Evolutionary conservation across 1,140 invertebrate genomes (phyloP), one percentile per base, ranked within the genome.

Genomic region (Drosophila arawakana): DNA sequence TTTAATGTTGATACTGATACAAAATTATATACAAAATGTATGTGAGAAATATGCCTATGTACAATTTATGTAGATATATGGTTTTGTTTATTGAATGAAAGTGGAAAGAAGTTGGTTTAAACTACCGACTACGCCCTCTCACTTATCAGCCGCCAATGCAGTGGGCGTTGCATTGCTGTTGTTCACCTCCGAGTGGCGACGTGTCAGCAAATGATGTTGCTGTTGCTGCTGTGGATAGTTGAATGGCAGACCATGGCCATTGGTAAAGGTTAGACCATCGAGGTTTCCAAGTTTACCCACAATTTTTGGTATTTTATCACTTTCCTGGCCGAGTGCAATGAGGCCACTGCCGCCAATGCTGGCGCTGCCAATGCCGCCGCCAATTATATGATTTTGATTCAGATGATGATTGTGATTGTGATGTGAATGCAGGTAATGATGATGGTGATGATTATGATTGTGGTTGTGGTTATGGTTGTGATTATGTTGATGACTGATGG

Each of bases 241-340:
- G 62, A 69, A 68, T 49, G 52, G 61, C 79, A 83, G 41, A 6
- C 63, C 63, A 34, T 72, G 73, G 61, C 90, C 89, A 76, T 91
- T 91, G 54, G 57, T 73, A 49, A 76, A 90, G 30, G 80, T 77
- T 66, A 84, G 61, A 35, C 78, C 75, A 66, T 92, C 91, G 68
- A 91, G 78, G 67, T 92, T 92, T 61, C 90, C 91, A 57, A 92
- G 49, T 81, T 92, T 92, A 58, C 91, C 91, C 72, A 92, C 91
- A 60, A 92, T 92, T 92, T 92, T 92, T 85, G 91, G 91, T 92
- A 92, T 92, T 75, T 86, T 91, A 91, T 92, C 91, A 89, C 90
- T 92, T 52, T 92, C 90, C 60, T 52, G 37, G 63, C 67, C 47
- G 67, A 63, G 44, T 70, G 69, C 54, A 41, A 88, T 89, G 5